phyloP scores from a whole-genome alignment of 2,113 vertebrate genomes.

The Callithrix jacchus region DNA sequence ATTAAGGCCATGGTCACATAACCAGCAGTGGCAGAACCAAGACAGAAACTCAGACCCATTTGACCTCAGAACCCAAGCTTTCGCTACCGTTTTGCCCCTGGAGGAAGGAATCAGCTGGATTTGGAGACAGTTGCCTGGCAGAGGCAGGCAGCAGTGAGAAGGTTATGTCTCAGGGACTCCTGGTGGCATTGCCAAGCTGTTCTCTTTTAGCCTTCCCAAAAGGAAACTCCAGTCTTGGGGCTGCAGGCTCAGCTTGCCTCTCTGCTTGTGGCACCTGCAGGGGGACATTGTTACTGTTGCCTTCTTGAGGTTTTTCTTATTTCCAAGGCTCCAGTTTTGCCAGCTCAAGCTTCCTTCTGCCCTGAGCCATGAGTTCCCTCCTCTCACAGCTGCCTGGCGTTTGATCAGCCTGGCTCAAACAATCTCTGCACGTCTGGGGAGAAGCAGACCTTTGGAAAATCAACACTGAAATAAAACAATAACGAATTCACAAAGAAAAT shows the following conservation, averaged over 20 bases:
- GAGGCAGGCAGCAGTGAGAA: not conserved
- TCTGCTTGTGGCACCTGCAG: not conserved
- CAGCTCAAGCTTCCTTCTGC: constrained; percentile 18
- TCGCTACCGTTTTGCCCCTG: not conserved
- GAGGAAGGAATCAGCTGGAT: not conserved
- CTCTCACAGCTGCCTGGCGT: not conserved
- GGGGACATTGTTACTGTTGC: not conserved
- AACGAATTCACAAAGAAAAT: constrained; percentile 38
- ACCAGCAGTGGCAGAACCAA: not conserved
- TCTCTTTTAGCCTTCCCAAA: not conserved
- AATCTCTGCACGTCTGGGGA: not conserved
- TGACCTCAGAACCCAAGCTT: not conserved
- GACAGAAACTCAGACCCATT: not conserved
- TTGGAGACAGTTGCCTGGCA: not conserved
- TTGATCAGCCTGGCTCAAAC: constrained; percentile 20
- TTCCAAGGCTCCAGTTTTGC: not conserved
- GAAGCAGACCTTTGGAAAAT: constrained; percentile 21
- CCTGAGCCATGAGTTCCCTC: not conserved
- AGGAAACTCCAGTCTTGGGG: not conserved
- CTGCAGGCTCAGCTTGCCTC: not conserved
- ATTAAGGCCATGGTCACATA: not conserved
- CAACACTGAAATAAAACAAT: constrained; percentile 44
- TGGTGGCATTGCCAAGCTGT: too few species aligned
- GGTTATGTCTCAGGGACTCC: not conserved
- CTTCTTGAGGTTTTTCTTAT: not conserved